Percentiles rank a stretch among this genome's conserved stretches.
These are phyloP conservation scores for Mallateleia sp. DNA, from an alignment of 2,888 invertebrate genomes.

Conservation along the genomic window DNA sequence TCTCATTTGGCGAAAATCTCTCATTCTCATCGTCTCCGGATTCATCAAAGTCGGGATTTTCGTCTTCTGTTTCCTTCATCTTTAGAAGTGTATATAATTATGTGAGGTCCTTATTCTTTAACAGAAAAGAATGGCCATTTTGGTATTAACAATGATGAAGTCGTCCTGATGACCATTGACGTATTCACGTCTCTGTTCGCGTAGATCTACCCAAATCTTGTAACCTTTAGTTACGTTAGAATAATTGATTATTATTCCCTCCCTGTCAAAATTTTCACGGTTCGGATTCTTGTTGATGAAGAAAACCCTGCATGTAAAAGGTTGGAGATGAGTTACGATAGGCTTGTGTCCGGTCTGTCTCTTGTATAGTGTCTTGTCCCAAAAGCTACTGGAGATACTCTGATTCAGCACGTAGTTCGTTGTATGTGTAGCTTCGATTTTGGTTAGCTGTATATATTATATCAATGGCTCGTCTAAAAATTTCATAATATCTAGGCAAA, in stretches of 20 bases:
- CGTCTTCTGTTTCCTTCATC: too few relatives aligned
- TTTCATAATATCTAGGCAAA: neutral
- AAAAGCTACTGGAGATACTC: slow-evolving; percentile 37
- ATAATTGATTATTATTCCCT: slow-evolving; percentile 59
- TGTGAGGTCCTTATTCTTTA: too few relatives aligned
- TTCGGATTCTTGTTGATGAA: slow-evolving; percentile 39
- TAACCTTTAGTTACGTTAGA: slow-evolving; percentile 66
- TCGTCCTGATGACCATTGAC: neutral
- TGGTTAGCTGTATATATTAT: too few relatives aligned
- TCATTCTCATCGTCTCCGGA: too few relatives aligned
- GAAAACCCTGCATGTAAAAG: slow-evolving; percentile 77
- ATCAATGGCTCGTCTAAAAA: neutral
- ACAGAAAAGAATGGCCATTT: neutral
- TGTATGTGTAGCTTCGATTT: neutral
- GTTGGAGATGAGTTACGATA: slow-evolving; percentile 58
- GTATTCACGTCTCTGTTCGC: slow-evolving; percentile 65
- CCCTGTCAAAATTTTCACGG: slow-evolving; percentile 63
- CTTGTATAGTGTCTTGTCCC: neutral
- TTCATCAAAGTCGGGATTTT: too few relatives aligned
- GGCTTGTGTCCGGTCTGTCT: neutral
- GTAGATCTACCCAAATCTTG: slow-evolving; percentile 58
- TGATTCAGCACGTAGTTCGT: neutral
- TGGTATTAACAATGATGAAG: neutral
- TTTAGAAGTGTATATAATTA: too few relatives aligned
- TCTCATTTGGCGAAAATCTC: too few relatives aligned